A percentile compares a stretch with the other conserved stretches of the same genome.
phyloP scores from a whole-genome alignment of 2,888 invertebrate genomes.

The Corbicula japonica region DNA sequence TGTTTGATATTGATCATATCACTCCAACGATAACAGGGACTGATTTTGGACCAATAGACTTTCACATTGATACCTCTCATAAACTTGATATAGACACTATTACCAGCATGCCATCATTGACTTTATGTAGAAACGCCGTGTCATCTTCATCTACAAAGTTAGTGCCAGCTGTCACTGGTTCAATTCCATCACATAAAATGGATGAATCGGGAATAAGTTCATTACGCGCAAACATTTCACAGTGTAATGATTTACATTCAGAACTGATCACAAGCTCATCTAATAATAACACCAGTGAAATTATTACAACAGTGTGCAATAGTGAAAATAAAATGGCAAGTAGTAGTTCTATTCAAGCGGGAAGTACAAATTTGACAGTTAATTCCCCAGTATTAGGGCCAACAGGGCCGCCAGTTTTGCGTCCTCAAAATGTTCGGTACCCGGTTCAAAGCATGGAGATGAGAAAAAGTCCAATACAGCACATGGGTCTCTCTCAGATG shows the following conservation, averaged over 20 bases:
- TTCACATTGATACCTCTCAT: conserved; percentile 38
- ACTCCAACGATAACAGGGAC: conserved; percentile 62
- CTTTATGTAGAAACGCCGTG: conserved; percentile 26
- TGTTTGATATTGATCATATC: conserved; percentile 61
- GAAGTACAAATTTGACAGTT: background rate
- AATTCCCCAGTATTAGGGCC: conserved; percentile 10
- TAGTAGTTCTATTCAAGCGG: conserved; percentile 29
- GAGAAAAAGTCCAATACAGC: conserved; percentile 53
- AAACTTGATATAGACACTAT: conserved; percentile 22
- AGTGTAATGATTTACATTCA: conserved; percentile 26
- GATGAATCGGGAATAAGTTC: conserved; percentile 44
- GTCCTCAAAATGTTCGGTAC: conserved; percentile 45
- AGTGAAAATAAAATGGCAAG: conserved; percentile 61
- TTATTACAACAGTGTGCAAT: conserved; percentile 58
- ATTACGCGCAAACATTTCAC: conserved; percentile 13
- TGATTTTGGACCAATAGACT: conserved; percentile 54
- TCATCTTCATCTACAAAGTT: conserved; percentile 51
- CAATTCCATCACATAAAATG: conserved; percentile 61
- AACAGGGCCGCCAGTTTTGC: conserved; percentile 49
- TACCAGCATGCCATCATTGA: conserved; percentile 32
- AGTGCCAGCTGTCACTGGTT: conserved; percentile 62
- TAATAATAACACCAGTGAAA: background rate
- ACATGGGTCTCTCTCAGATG: conserved; percentile 68
- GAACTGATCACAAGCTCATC: conserved; percentile 21
- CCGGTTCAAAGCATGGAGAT: conserved; percentile 39